Evolutionary conservation across 2,797 vertebrate genomes (phyloP), one percentile per base, ranked within the genome.

Genomic region (Pantherophis alleghaniensis): DNA sequence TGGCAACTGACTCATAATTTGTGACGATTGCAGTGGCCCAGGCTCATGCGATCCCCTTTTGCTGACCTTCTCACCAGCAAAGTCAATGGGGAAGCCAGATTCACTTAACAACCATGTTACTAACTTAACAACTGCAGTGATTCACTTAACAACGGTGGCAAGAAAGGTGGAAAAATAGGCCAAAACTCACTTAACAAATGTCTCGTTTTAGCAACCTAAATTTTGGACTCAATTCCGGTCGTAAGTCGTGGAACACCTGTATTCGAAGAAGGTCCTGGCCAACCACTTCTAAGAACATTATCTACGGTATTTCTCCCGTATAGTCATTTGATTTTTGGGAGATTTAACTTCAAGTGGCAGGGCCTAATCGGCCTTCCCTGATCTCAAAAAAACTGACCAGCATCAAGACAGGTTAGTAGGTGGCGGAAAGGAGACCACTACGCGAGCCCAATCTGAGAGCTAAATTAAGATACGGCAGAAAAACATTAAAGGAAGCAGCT

Each of bases 51-150:
- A n/a, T n/a, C 13, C 63, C 26, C 28, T 66, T n/a, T 14, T 6
- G 12, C 0, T 2, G 2, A 66, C 4, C 28, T n/a, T n/a, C 28
- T 28, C 0, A 13, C 4, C 0, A 26, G 7, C 22, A 0, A 61
- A 24, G 9, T 9, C 60, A 3, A 61, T 3, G 0, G 26, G 26
- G 61, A 28, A 63, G 26, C 11, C 26, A 28, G 24, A 26, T 28
- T 63, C 24, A 63, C 60, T 28, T 26, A 28, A 28, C 26, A 28
- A 28, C 24, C 10, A 12, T 2, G 11, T 63, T 26, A 28, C 60
- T 61, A 26, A 61, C 24, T 61, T 61, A 61, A 26, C 9, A 26
- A 20, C 24, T 28, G 61, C 61, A 5, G 10, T 63, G 10, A 63
- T 1, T 63, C 24, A 12, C 61, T 63, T 63, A 28, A 26, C 22